These are phyloP conservation scores for Labeo rohita DNA, from an alignment of 2,113 vertebrate species.

Conservation along the genomic window DNA sequence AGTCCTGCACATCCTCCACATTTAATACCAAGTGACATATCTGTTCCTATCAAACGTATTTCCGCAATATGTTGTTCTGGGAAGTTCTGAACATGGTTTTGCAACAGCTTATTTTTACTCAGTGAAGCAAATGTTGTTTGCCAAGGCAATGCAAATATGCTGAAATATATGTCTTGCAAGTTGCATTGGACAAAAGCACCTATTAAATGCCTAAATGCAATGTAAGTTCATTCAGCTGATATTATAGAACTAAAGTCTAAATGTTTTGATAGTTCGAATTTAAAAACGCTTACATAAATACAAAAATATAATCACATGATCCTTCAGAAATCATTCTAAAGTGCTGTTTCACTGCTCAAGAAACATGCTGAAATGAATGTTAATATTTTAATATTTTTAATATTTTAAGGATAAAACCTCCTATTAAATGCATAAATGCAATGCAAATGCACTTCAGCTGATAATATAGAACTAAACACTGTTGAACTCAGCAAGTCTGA, in stretches of 20 bases:
- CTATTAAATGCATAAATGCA: too few relatives aligned
- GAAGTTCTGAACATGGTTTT: background rate
- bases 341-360: too few relatives aligned
- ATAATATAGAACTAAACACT: too few relatives aligned
- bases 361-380: too few relatives aligned
- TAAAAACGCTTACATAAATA: too few relatives aligned
- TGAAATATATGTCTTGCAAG: background rate
- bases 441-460: too few relatives aligned
- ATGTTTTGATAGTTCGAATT: too few relatives aligned
- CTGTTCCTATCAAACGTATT: background rate
- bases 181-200: background rate
- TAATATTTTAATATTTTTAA: too few relatives aligned
- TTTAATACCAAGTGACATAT: background rate
- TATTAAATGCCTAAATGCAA: background rate
- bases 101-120: background rate
- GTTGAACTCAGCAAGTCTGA: background rate
- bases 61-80: background rate
- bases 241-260: background rate
- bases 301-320: too few relatives aligned
- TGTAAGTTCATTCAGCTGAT: background rate
- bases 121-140: background rate
- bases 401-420: too few relatives aligned
- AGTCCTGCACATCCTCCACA: background rate
- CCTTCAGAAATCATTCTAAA: too few relatives aligned
- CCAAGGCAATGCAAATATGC: background rate